Evolutionary conservation across 2,888 invertebrate genomes (phyloP).

Genomic region (Cerastis rubricosa): DNA sequence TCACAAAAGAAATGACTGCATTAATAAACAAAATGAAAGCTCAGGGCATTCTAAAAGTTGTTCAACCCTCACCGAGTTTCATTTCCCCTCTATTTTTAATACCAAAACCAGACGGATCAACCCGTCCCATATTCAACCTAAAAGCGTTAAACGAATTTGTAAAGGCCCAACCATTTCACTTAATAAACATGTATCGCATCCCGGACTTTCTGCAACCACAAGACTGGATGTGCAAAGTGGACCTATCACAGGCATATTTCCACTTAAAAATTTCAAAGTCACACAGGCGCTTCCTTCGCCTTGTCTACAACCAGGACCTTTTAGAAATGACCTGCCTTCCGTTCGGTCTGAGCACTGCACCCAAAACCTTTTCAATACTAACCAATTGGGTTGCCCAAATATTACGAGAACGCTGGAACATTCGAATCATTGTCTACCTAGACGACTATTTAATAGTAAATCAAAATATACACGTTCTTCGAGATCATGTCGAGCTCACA

Average conservation of each 20-base stretch:
- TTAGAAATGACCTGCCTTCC: slow-evolving; percentile 3
- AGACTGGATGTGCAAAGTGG: slow-evolving; percentile 22
- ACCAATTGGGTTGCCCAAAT: background rate
- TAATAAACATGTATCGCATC: slow-evolving; percentile 19
- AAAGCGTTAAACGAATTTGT: slow-evolving; percentile 13
- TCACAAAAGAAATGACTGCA: background rate
- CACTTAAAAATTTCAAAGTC: background rate
- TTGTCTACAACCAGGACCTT: background rate
- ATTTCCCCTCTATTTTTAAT: slow-evolving; percentile 13
- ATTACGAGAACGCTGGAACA: slow-evolving; percentile 7
- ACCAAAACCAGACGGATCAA: slow-evolving; percentile 21
- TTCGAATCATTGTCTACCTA: slow-evolving; percentile 7
- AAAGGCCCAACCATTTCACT: slow-evolving; percentile 1
- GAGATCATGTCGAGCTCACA: slow-evolving; percentile 23
- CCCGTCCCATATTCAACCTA: slow-evolving; percentile 19
- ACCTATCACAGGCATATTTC: background rate
- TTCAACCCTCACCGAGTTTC: slow-evolving; percentile 51
- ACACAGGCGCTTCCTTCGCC: background rate
- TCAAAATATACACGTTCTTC: slow-evolving; percentile 15
- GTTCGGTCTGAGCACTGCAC: background rate
- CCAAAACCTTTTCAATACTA: background rate
- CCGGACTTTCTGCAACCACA: slow-evolving; percentile 23
- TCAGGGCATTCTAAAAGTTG: slow-evolving; percentile 15
- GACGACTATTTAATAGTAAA: slow-evolving; percentile 25
- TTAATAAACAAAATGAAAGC: slow-evolving; percentile 4